A percentile compares a stretch with the other conserved stretches of the same genome.
These are phyloP conservation scores for Lamproptera curius DNA, from an alignment of 2,888 invertebrate genomes.

Conservation along the genomic window DNA sequence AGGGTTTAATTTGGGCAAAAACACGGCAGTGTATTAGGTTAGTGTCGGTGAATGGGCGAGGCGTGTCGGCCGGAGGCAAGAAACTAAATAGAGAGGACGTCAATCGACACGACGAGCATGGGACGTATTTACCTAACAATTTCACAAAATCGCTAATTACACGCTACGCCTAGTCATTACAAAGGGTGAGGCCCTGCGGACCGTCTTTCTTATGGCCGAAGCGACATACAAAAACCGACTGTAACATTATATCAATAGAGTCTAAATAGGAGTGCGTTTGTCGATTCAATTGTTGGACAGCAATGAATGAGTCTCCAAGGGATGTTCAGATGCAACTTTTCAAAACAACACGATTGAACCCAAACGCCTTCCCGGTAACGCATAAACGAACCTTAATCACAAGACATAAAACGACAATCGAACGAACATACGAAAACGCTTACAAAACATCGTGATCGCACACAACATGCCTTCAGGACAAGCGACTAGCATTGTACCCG, in stretches of 20 bases:
- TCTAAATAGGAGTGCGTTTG: constrained; percentile 25
- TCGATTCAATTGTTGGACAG: constrained; percentile 32
- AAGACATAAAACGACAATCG: constrained; percentile 12
- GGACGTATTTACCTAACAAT: constrained; percentile 68
- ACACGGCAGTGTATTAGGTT: constrained; percentile 10
- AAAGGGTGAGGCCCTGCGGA: constrained; percentile 52
- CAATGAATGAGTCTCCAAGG: constrained; percentile 66
- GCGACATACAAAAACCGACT: constrained; percentile 30
- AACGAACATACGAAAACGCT: constrained; percentile 19
- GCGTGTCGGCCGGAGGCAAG: constrained; percentile 28
- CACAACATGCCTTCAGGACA: constrained; percentile 56
- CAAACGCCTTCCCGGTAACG: constrained; percentile 25
- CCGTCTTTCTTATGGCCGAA: constrained; percentile 31
- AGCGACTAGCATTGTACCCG: constrained; percentile 60
- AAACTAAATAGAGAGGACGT: constrained; percentile 37
- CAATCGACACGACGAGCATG: constrained; percentile 36
- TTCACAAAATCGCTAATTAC: constrained; percentile 72
- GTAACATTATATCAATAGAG: constrained; percentile 28
- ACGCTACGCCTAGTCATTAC: constrained; percentile 62
- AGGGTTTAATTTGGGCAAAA: constrained; percentile 7
- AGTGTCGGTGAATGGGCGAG: constrained; percentile 16
- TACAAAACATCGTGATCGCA: constrained; percentile 23
- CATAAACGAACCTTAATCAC: constrained; percentile 31
- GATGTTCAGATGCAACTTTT: constrained; percentile 71
- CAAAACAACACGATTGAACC: constrained; percentile 28